A percentile compares a stretch with the other conserved stretches of the same genome.
Conservation (phyloP, 2,888 invertebrate species). For the Caenorhabditis panamensis region DNA sequence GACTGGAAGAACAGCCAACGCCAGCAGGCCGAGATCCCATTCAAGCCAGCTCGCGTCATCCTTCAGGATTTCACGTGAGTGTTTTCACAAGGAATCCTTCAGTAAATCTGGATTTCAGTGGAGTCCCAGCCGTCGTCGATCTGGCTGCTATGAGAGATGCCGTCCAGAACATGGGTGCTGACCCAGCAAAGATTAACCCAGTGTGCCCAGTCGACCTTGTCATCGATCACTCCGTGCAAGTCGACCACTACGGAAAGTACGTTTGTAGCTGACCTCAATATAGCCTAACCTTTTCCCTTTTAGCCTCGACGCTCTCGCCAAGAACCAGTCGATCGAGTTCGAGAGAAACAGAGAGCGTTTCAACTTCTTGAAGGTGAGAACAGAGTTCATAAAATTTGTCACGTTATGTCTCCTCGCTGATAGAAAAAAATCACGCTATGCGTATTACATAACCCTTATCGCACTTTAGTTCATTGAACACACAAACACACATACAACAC, state of each 20-base stretch:
- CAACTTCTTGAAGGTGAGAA: conserved; percentile 91
- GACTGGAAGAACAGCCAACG: conserved; percentile 90
- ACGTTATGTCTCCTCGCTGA: conserved; percentile 34
- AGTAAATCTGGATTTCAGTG: conserved; percentile 84
- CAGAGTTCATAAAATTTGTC: conserved; percentile 6
- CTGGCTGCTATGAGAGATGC: conserved; percentile 99
- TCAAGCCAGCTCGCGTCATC: conserved; percentile 95
- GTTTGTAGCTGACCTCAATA: conserved; percentile 36
- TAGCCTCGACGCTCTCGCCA: conserved; percentile 90
- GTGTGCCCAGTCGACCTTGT: conserved; percentile 97
- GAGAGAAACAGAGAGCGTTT: conserved; percentile 96
- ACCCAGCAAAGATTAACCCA: conserved; percentile 95
- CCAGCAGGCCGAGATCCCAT: conserved; percentile 89
- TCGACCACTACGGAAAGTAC: conserved; percentile 88
- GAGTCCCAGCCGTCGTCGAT: conserved; percentile 98
- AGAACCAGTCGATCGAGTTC: conserved; percentile 96
- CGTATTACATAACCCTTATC: conserved; percentile 25
- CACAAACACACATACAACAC: conserved; percentile 29
- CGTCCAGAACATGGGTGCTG: conserved; percentile 89
- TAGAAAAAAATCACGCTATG: conserved; percentile 55
- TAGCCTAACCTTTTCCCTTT: conserved; percentile 75
- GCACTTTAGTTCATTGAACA: conserved; percentile 52
- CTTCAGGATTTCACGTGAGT: conserved; percentile 87
- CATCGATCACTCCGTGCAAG: conserved; percentile 98
- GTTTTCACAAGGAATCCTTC: not conserved